phyloP scores from a whole-genome alignment of 2,797 vertebrate genomes.

The Pantherophis vulpinus region DNA sequence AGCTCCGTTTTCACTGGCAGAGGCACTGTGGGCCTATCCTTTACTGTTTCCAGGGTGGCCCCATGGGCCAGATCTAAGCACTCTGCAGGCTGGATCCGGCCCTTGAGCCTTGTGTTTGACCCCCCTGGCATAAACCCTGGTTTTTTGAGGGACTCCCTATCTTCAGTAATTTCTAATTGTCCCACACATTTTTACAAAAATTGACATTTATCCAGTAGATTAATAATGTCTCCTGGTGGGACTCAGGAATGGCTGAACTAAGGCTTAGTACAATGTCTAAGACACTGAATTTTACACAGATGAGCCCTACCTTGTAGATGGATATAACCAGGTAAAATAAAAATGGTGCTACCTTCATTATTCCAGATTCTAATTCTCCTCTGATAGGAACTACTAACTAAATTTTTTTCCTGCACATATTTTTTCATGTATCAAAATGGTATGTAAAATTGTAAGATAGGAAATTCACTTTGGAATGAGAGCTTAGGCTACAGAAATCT shows the following conservation, averaged over 20 bases:
- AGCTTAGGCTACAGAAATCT: not conserved
- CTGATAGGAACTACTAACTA: not conserved
- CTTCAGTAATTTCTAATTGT: not conserved
- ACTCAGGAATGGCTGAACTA: not conserved
- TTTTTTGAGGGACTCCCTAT: not conserved
- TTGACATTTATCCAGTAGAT: not conserved
- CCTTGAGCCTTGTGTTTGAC: too few species aligned
- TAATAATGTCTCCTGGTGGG: not conserved
- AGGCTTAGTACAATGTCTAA: not conserved
- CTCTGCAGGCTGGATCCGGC: too few species aligned
- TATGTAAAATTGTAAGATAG: not conserved
- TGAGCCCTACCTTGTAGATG: not conserved
- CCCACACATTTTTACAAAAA: not conserved
- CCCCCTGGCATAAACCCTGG: not conserved
- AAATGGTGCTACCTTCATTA: not conserved
- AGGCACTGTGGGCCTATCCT: too few species aligned
- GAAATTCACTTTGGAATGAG: not conserved
- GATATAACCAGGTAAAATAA: not conserved
- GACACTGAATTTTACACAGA: not conserved
- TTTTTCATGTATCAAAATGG: not conserved
- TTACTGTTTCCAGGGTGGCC: too few species aligned
- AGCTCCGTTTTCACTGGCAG: too few species aligned
- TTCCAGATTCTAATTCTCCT: not conserved
- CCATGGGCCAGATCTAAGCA: too few species aligned
- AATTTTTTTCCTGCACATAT: not conserved